Evolutionary conservation across 2,888 invertebrate genomes (phyloP).

Genomic region (Harpalus rufipes): DNA sequence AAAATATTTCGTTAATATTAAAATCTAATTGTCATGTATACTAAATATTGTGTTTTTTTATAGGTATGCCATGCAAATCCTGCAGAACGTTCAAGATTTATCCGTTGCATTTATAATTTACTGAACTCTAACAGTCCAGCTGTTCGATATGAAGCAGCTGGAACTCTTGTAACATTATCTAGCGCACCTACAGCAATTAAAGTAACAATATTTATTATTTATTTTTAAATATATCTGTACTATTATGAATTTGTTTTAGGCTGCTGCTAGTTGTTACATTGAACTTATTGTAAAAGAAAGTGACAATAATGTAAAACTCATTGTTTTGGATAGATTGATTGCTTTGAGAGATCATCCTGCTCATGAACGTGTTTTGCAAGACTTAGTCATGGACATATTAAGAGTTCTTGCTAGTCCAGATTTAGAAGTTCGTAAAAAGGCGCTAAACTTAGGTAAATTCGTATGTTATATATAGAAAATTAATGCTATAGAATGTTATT

Average conservation of each 20-base stretch:
- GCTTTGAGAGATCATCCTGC: slow-evolving; percentile 90
- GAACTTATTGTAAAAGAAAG: slow-evolving; percentile 99
- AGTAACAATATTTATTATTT: slow-evolving; percentile 75
- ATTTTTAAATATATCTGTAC: slow-evolving; percentile 25
- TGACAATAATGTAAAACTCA: slow-evolving; percentile 99
- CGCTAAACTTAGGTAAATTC: slow-evolving; percentile 83
- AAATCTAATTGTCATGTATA: too few relatives aligned
- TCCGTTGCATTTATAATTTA: slow-evolving; percentile 98
- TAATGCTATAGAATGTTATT: not conserved
- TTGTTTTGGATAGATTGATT: slow-evolving; percentile 95
- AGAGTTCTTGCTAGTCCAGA: slow-evolving; percentile 95
- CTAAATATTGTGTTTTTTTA: not conserved
- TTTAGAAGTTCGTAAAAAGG: slow-evolving; percentile 95
- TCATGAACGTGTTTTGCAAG: slow-evolving; percentile 92
- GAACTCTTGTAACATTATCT: slow-evolving; percentile 98
- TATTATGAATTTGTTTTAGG: slow-evolving; percentile 76
- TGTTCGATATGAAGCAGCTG: slow-evolving; percentile 99
- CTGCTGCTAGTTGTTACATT: slow-evolving; percentile 98
- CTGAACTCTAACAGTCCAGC: slow-evolving; percentile 97
- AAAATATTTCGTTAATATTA: too few relatives aligned
- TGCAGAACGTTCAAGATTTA: slow-evolving; percentile 96
- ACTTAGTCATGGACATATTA: slow-evolving; percentile 98
- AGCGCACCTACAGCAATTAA: slow-evolving; percentile 98
- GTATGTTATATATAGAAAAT: too few relatives aligned
- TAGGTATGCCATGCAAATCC: slow-evolving; percentile 98